A percentile compares a stretch with the other conserved stretches of the same genome.
phyloP scores from a whole-genome alignment of 2,113 vertebrate species.

The Rattus norvegicus region DNA sequence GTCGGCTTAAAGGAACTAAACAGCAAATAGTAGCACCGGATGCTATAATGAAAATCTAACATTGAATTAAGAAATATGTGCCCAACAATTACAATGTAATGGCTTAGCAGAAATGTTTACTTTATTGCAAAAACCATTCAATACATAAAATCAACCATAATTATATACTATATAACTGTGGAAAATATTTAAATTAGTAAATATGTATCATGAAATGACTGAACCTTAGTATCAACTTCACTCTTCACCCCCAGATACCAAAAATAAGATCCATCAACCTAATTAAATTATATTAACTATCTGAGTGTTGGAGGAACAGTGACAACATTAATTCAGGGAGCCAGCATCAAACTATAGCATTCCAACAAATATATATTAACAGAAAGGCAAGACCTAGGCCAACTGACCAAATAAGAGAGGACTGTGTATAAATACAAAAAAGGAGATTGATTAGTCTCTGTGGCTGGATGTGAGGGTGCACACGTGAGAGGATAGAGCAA shows the following conservation, averaged over 20 bases:
- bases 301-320: neutral
- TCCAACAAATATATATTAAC: neutral
- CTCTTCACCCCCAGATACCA: neutral
- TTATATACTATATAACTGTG: neutral
- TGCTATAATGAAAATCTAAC: neutral
- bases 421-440: neutral
- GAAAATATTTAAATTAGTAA: neutral
- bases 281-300: neutral
- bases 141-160: neutral
- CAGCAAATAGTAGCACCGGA: neutral
- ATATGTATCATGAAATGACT: neutral
- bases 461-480: neutral
- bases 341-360: neutral
- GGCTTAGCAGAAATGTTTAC: neutral
- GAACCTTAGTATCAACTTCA: neutral
- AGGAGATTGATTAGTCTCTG: neutral
- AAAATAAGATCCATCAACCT: neutral
- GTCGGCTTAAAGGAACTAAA: conserved; percentile 2
- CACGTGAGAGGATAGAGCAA: neutral
- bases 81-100: neutral
- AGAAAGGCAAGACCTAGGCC: neutral
- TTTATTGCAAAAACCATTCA: neutral
- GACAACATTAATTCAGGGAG: neutral
- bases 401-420: neutral
- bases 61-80: neutral